Evolutionary conservation across 2,797 vertebrate species (phyloP).

Genomic region (Etheostoma nigrum): DNA sequence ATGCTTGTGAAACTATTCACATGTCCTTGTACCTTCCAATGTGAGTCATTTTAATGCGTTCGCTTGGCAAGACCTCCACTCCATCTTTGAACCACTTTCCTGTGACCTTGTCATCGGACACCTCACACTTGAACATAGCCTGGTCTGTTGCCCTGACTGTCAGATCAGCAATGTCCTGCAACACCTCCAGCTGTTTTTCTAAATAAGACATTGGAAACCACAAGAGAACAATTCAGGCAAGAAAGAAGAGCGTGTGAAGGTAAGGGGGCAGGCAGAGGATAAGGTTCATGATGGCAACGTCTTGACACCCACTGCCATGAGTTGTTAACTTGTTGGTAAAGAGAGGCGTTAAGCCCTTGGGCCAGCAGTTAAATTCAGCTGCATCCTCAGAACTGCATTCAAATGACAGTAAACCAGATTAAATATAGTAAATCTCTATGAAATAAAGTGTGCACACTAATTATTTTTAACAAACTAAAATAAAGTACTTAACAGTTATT

Average conservation of each 20-base stretch:
- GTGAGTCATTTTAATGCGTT: constrained; percentile 90
- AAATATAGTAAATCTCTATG: constrained; percentile 8
- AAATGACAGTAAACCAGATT: constrained; percentile 17
- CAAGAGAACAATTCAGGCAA: constrained; percentile 28
- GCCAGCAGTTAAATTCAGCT: constrained; percentile 35
- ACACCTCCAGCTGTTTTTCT: constrained; percentile 93
- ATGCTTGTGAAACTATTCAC: background rate
- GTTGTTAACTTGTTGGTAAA: constrained; percentile 47
- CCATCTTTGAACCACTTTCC: constrained; percentile 95
- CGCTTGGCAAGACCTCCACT: constrained; percentile 87
- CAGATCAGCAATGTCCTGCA: constrained; percentile 93
- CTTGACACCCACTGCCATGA: constrained; percentile 47
- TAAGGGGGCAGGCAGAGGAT: background rate
- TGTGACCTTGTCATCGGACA: constrained; percentile 94
- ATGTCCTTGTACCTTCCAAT: constrained; percentile 84
- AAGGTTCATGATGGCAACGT: constrained; percentile 36
- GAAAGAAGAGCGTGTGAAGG: constrained; percentile 10
- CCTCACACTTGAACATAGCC: constrained; percentile 94
- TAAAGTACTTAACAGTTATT: background rate
- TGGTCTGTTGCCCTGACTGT: constrained; percentile 91
- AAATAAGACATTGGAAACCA: constrained; percentile 42
- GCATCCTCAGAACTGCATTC: constrained; percentile 24
- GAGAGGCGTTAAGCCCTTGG: constrained; percentile 32
- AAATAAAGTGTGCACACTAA: background rate
- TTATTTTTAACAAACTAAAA: background rate